Conservation (phyloP, 2,797 vertebrate species). For the Halcyon badia region DNA sequence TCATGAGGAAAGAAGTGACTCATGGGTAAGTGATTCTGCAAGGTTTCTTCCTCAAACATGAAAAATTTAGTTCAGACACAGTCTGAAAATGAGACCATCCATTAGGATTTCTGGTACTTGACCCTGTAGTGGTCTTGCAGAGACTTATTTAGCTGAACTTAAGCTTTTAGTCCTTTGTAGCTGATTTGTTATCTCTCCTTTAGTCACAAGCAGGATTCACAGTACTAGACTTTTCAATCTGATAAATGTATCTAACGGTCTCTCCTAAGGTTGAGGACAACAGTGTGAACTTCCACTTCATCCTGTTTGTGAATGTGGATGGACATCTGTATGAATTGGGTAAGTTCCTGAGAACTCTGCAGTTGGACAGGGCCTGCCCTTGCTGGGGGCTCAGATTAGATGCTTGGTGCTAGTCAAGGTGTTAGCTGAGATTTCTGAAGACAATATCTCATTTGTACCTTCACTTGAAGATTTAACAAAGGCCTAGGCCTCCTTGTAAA, state of each 20-base stretch:
- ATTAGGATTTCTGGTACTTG: background rate
- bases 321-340: conserved; percentile 93
- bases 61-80: background rate
- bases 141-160: background rate
- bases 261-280: conserved; percentile 87
- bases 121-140: background rate
- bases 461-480: background rate
- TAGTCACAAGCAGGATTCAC: background rate
- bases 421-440: background rate
- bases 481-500: background rate
- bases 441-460: background rate
- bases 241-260: background rate
- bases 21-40: background rate
- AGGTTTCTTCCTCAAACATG: background rate
- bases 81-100: background rate
- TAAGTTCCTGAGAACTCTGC: conserved; percentile 71
- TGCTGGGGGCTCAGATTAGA: background rate
- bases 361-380: background rate
- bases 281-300: conserved; percentile 94
- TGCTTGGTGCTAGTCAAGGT: background rate
- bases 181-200: background rate
- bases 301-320: conserved; percentile 91
- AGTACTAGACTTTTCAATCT: background rate
- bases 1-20: background rate
- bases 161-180: background rate